Evolutionary conservation across 2,888 invertebrate species (phyloP).

Genomic region (Lycocerus yunnanus): DNA sequence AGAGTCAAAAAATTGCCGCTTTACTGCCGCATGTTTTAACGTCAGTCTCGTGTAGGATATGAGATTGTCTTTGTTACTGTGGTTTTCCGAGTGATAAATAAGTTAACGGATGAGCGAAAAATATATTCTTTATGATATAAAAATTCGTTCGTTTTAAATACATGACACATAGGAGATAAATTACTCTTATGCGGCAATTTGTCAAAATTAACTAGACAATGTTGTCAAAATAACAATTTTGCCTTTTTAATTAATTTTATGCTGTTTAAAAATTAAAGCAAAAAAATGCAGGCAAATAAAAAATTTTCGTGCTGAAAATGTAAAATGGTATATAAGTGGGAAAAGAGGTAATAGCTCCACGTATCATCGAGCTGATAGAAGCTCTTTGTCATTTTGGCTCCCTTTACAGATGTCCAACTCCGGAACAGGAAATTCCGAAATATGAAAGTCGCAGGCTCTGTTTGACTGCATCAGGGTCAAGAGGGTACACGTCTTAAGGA

Average conservation of each 20-base stretch:
- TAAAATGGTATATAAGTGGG: conserved; percentile 17
- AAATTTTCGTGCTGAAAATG: conserved; percentile 7
- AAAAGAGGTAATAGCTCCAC: conserved; percentile 22
- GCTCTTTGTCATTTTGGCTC: conserved; percentile 19
- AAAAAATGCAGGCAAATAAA: conserved; percentile 1
- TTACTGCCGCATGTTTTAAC: not conserved
- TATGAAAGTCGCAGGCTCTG: not conserved
- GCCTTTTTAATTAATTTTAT: not conserved
- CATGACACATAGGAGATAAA: conserved; percentile 1
- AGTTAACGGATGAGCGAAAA: not conserved
- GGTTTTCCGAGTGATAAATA: not conserved
- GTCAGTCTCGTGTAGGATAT: not conserved
- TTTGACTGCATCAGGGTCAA: conserved; percentile 15
- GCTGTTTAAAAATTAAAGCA: not conserved
- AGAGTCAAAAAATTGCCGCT: not conserved
- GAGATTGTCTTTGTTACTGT: not conserved
- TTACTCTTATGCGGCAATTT: conserved; percentile 2
- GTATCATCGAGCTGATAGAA: conserved; percentile 21
- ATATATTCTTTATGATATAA: not conserved
- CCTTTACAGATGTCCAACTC: conserved; percentile 15
- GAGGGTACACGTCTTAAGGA: not conserved
- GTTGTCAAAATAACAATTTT: not conserved
- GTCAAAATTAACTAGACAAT: conserved; percentile 2
- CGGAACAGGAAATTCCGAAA: conserved; percentile 1
- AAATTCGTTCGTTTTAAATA: not conserved